Evolutionary conservation across 2,113 vertebrate species (phyloP), one percentile per base, ranked within the genome.

Genomic region (Galbula dea): DNA sequence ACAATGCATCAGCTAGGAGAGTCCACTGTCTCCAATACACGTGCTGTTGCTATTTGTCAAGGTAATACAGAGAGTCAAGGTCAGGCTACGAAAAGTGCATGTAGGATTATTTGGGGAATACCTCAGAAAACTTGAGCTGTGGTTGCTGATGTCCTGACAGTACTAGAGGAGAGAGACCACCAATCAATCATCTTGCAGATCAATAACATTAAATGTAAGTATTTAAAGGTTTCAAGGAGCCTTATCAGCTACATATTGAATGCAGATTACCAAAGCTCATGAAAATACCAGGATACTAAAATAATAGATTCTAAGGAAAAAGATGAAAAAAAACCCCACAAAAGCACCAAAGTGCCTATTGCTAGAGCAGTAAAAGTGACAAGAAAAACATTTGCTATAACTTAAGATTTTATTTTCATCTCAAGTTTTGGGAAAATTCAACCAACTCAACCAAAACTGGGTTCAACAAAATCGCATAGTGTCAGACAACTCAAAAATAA

Each of bases 171-270:
- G 90, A 97, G 96, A 96, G 95, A 96, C 97, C 98, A 94, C 98
- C 98, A 97, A 98, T 98, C 98, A 97, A 98, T 97, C 84, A 61
- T 72, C 74, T 93, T 67, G 69, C 88, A 94, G 97, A 97, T 97
- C 96, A 96, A 93, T 97, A 92, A 94, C 96, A 96, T 96, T 86
- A 93, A 90, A 89, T 78, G 72, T 55, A 82, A 84, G 62, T 36
- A 63, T 77, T 92, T 96, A 92, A 94, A 95, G 94, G 86, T 97
- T 97, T 98, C 95, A 97, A 97, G 97, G 94, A 96, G 88, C 96
- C 96, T 95, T 97, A 97, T 88, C 97, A 96, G 93, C 91, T 97
- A 95, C 96, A 83, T 96, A 57, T 67, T 93, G 62, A 75, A 75
- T 72, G 65, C 39, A 72, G 34, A 34, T 59, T 90, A 22, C 36